phyloP scores from a whole-genome alignment of 2,113 vertebrate species.

The Nansenia antarctica region DNA sequence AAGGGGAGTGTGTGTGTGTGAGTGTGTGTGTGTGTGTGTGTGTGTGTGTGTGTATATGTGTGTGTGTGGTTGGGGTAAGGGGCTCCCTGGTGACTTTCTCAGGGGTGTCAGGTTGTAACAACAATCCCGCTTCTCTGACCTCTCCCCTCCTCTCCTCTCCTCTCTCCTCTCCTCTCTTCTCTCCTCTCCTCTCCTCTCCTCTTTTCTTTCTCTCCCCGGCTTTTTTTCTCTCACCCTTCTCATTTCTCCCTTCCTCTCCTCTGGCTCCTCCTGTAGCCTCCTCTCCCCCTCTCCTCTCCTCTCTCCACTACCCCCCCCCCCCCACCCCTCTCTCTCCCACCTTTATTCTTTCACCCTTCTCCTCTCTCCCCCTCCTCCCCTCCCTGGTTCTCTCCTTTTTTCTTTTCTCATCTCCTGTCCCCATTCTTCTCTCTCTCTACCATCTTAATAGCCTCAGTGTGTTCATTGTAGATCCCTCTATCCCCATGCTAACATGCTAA shows the following conservation, averaged over 20 bases:
- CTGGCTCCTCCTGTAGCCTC: not conserved
- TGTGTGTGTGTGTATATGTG: too few relatives aligned
- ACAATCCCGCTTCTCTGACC: conserved; percentile 11
- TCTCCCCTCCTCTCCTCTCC: not conserved
- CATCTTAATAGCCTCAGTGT: not conserved
- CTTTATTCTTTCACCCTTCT: conserved; percentile 3
- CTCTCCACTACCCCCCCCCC: not conserved
- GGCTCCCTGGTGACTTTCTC: conserved; percentile 47
- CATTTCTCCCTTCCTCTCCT: not conserved
- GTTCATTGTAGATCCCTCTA: not conserved
- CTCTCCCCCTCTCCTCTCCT: not conserved
- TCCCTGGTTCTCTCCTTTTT: not conserved
- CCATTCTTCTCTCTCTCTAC: too few relatives aligned
- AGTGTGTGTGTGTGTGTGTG: too few relatives aligned
- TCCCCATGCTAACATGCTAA: not conserved
- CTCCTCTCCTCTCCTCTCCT: not conserved
- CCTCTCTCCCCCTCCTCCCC: not conserved
- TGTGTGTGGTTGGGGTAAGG: too few relatives aligned
- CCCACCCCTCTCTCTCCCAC: not conserved
- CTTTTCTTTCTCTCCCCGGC: not conserved
- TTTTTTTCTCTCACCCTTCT: not conserved
- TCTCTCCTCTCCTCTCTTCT: not conserved
- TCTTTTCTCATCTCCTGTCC: not conserved
- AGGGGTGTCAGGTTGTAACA: conserved; percentile 56
- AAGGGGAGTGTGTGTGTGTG: too few relatives aligned